phyloP scores from a whole-genome alignment of 2,797 vertebrate species.

The Eidolon dupreanum region DNA sequence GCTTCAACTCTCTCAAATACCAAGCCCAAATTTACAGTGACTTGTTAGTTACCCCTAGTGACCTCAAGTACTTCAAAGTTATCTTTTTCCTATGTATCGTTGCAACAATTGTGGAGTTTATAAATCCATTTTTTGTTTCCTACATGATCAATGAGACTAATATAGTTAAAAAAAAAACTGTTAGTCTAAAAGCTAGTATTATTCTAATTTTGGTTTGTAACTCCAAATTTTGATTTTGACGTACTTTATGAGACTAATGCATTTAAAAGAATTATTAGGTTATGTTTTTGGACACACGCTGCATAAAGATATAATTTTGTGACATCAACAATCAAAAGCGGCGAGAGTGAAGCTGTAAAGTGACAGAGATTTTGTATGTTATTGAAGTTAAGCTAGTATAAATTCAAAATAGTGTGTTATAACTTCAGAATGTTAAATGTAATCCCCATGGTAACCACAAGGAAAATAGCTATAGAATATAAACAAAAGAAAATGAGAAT shows the following conservation, averaged over 20 bases:
- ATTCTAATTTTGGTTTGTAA: background rate
- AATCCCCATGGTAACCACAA: background rate
- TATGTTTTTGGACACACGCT: background rate
- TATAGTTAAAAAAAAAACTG: background rate
- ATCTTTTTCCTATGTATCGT: background rate
- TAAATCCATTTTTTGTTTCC: background rate
- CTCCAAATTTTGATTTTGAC: background rate
- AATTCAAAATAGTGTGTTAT: background rate
- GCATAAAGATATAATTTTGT: background rate
- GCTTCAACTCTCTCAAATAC: background rate
- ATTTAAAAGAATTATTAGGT: background rate
- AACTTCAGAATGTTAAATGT: background rate
- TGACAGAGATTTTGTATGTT: background rate
- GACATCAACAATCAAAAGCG: background rate
- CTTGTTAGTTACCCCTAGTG: background rate
- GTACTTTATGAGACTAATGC: background rate
- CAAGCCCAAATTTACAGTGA: background rate
- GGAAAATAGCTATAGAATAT: background rate
- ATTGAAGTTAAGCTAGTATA: background rate
- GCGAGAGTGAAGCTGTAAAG: no score
- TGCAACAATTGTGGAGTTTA: background rate
- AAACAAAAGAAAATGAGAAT: slow-evolving; percentile 1
- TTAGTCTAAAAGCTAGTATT: background rate
- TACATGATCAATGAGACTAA: background rate
- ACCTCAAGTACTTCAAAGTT: background rate